Conservation (phyloP, 2,113 vertebrate genomes). For the Sakesphorus luctuosus region DNA sequence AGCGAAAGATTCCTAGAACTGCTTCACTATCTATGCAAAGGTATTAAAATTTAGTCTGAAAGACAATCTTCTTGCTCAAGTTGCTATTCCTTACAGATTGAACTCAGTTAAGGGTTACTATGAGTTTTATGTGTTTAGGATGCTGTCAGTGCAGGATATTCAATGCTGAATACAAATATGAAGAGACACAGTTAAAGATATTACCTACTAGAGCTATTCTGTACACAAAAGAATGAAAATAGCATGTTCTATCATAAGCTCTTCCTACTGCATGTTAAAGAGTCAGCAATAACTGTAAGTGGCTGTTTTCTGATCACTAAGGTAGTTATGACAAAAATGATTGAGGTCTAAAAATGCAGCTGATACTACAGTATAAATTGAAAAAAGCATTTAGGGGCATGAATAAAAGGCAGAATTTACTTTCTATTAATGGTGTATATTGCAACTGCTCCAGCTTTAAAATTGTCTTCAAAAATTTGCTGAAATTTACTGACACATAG, state of each 20-base stretch:
- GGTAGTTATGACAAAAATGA: not conserved
- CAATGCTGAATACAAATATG: not conserved
- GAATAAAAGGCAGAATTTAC: not conserved
- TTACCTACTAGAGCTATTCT: not conserved
- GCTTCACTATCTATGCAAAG: not conserved
- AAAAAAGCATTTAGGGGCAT: not conserved
- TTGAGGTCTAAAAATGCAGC: not conserved
- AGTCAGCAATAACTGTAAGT: not conserved
- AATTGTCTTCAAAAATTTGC: not conserved
- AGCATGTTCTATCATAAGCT: slow-evolving; percentile 19
- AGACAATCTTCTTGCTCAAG: not conserved
- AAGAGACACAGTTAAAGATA: not conserved
- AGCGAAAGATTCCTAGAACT: not conserved
- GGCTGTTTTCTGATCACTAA: not conserved
- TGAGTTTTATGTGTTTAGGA: not conserved
- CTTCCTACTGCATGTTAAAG: not conserved
- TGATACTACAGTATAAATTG: not conserved
- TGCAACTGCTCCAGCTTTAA: not conserved
- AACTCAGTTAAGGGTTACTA: not conserved
- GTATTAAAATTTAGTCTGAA: not conserved
- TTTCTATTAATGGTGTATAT: not conserved
- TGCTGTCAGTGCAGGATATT: not conserved
- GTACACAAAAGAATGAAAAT: not conserved
- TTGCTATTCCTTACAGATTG: not conserved
- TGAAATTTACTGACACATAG: slow-evolving; percentile 2